phyloP scores from a whole-genome alignment of 2,113 vertebrate species.

The Anguilla japonica region DNA sequence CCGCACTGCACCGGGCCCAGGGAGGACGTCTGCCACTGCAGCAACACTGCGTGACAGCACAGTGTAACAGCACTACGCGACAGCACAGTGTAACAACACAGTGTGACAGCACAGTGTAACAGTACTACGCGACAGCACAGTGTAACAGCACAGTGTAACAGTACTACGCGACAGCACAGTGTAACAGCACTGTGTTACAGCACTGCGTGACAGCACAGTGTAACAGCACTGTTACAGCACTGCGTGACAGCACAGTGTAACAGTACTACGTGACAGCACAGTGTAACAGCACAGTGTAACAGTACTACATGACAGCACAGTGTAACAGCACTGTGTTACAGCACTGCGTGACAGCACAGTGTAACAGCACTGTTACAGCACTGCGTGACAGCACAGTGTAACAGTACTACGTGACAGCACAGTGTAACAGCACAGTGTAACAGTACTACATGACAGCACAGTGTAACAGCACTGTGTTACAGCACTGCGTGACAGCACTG shows the following conservation, averaged over 20 bases:
- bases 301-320: neutral
- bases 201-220: neutral
- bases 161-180: neutral
- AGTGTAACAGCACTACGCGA: no score
- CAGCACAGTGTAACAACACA: neutral
- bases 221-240: neutral
- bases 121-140: neutral
- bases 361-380: neutral
- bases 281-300: neutral
- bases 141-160: neutral
- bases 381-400: neutral
- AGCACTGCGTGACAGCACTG: no score
- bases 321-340: neutral
- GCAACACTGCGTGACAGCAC: no score
- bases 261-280: neutral
- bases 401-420: neutral
- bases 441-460: no score
- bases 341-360: neutral
- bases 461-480: no score
- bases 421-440: no score
- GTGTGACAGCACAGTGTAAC: neutral
- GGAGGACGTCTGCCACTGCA: neutral
- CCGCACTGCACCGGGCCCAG: neutral
- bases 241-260: neutral
- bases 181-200: neutral